These are phyloP conservation scores for Prionchulus punctatus DNA, from an alignment of 2,888 invertebrate genomes.

Conservation along the genomic window DNA sequence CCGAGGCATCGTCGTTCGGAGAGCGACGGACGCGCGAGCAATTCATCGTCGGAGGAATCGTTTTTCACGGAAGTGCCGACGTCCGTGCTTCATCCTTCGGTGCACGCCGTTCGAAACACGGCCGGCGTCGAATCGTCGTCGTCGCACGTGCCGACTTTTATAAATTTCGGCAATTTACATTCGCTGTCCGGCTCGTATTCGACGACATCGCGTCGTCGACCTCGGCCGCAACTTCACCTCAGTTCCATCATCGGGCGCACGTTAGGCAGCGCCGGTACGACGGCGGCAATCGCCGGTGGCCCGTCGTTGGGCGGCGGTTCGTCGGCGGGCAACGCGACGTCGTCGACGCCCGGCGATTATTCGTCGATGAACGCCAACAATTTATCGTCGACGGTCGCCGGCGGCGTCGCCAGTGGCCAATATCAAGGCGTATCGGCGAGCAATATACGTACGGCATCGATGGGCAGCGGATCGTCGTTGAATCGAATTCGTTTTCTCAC, in stretches of 20 bases:
- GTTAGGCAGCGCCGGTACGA: not conserved
- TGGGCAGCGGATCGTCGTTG: not conserved
- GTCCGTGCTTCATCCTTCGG: conserved; percentile 7
- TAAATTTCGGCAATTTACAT: too few species aligned
- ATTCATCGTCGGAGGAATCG: not conserved
- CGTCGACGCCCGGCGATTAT: not conserved
- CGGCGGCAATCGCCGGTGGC: not conserved
- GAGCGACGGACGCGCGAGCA: conserved; percentile 4
- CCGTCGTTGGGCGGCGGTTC: not conserved
- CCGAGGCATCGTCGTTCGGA: not conserved
- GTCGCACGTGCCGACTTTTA: too few species aligned
- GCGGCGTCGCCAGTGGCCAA: not conserved
- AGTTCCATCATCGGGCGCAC: not conserved
- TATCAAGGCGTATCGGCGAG: not conserved
- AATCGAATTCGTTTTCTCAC: too few species aligned
- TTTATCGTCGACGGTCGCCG: not conserved
- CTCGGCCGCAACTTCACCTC: too few species aligned
- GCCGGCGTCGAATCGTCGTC: too few species aligned
- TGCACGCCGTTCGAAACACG: too few species aligned
- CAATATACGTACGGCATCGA: not conserved
- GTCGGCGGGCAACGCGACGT: not conserved
- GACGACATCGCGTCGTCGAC: too few species aligned
- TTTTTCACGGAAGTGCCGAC: not conserved
- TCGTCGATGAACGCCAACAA: not conserved
- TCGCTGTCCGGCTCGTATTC: too few species aligned